Evolutionary conservation across 2,113 vertebrate species (phyloP), one percentile per base, ranked within the genome.

Genomic region (Cyphomyrus discorhynchus): DNA sequence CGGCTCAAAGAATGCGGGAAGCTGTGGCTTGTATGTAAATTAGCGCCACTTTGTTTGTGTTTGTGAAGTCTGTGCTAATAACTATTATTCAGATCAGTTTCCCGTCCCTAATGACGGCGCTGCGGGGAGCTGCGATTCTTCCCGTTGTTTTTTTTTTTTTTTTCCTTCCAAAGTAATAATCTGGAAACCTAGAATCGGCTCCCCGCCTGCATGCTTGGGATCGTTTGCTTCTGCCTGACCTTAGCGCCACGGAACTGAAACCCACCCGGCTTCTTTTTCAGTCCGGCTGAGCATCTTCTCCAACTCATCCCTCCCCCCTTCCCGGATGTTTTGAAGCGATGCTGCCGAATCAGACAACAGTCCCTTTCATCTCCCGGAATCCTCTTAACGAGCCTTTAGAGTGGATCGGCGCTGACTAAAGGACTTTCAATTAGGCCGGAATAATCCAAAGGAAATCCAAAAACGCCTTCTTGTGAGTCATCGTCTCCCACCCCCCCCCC

Each of bases 361-460:
- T 13, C 85, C 85, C 85, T 56, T 87, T 87, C 85, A 87, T 87
- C 47, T 87, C 50, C 31, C 10, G 13, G 85, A 87, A 87, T 87
- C 85, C 15, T 56, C 50, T 87, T 87, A 87, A 52, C 50, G 31
- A 87, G 85, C 85, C 49, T 87, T 87, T 53, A 87, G 47, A 87
- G 47, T 52, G 47, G n/a, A 56, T 53, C 50, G 4, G n/a, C 6
- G 6, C 85, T 27, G 27, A 87, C 49, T 87, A 56, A 87, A 87
- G 50, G 85, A 87, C 85, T 87, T 53, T 87, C 85, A 87, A 56
- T 87, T 87, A 87, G 47, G n/a, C 85, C n/a, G 13, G 50, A 87
- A 87, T 87, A 87, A 87, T 87, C 85, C 50, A 87, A 39, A 35
- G 13, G 27, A 47, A 39, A 52, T 87, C 19, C n/a, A 87, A 87